Conservation (phyloP, 2,888 invertebrate genomes). For the Melanostoma mellinum region DNA sequence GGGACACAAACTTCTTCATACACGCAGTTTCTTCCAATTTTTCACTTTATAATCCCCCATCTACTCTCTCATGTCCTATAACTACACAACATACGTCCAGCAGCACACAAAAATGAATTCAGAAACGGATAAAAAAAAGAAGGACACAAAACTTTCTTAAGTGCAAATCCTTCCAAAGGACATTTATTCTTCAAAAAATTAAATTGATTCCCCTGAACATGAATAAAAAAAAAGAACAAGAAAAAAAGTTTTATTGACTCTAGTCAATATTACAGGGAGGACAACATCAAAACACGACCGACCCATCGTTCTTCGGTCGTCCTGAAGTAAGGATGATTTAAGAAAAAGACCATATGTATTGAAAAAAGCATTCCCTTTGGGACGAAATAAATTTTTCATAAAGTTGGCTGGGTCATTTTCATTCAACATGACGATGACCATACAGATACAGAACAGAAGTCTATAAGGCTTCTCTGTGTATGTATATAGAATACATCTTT, state of each 20-base stretch:
- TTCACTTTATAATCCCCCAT: slow-evolving; percentile 47
- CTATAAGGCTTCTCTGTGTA: not conserved
- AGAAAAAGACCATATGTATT: slow-evolving; percentile 17
- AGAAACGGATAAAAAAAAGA: slow-evolving; percentile 9
- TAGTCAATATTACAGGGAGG: slow-evolving; percentile 57
- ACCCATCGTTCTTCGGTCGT: slow-evolving; percentile 54
- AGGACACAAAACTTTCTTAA: slow-evolving; percentile 62
- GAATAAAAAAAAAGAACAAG: slow-evolving; percentile 14
- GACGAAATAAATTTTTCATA: slow-evolving; percentile 70
- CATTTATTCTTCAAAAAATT: slow-evolving; percentile 68
- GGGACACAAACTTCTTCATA: slow-evolving; percentile 44
- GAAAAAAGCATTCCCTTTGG: slow-evolving; percentile 48
- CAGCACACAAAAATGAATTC: slow-evolving; percentile 14
- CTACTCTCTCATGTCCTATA: not conserved
- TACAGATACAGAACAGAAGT: slow-evolving; percentile 23
- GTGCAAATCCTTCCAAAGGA: slow-evolving; percentile 69
- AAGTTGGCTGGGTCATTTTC: slow-evolving; percentile 66
- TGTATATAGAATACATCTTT: not conserved
- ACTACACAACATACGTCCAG: slow-evolving; percentile 38
- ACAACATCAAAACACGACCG: slow-evolving; percentile 71
- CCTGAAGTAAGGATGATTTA: slow-evolving; percentile 59
- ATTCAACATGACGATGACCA: slow-evolving; percentile 68
- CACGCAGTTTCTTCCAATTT: slow-evolving; percentile 56
- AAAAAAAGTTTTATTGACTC: slow-evolving; percentile 64
- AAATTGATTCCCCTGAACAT: slow-evolving; percentile 67